Evolutionary conservation across 2,797 vertebrate genomes (phyloP).

Genomic region (Varecia variegata): DNA sequence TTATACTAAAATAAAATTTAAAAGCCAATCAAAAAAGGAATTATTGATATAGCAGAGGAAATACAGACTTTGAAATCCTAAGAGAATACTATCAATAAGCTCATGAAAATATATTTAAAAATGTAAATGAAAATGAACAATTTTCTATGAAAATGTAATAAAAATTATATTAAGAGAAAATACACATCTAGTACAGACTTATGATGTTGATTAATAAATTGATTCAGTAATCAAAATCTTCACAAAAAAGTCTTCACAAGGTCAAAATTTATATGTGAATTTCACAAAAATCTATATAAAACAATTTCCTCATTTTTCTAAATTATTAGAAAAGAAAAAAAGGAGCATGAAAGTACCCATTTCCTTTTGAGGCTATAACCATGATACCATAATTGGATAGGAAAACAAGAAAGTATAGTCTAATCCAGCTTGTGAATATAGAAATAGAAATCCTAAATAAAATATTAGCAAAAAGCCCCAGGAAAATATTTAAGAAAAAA

Average conservation of each 20-base stretch:
- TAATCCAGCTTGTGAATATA: not conserved
- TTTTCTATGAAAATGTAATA: constrained; percentile 10
- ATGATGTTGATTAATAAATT: not conserved
- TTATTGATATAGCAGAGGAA: not conserved
- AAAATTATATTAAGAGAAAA: not conserved
- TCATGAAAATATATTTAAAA: not conserved
- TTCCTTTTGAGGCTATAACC: not conserved
- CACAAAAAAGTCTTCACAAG: not conserved
- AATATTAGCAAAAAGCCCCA: not conserved
- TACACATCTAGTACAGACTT: not conserved
- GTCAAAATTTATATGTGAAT: not conserved
- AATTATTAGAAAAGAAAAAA: not conserved
- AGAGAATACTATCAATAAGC: not conserved
- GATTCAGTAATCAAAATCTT: not conserved
- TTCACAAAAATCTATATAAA: not conserved
- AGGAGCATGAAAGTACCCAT: not conserved
- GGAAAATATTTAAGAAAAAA: constrained; percentile 6
- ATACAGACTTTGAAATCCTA: not conserved
- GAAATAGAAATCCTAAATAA: not conserved
- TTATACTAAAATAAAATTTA: not conserved
- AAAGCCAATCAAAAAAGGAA: not conserved
- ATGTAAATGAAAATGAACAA: not conserved
- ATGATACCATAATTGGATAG: not conserved
- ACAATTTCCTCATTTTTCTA: not conserved
- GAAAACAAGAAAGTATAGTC: not conserved